These are phyloP conservation scores for Myanophis thanlyinensis DNA, from an alignment of 2,113 vertebrate genomes.

Conservation along the genomic window DNA sequence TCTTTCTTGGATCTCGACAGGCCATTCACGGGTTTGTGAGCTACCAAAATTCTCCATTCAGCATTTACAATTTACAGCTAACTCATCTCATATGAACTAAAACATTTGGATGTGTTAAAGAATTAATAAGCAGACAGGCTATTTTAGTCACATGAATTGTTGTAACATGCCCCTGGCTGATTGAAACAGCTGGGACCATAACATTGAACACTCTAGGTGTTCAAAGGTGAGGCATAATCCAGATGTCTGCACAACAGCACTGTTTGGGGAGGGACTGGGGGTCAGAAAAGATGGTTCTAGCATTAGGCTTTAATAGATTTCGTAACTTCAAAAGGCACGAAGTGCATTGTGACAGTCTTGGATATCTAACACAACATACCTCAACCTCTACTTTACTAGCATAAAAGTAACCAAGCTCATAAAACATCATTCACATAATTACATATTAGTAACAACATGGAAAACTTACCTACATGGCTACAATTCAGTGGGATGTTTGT, in stretches of 20 bases:
- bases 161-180: background rate
- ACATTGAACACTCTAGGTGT: background rate
- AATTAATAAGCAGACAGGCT: background rate
- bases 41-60: background rate
- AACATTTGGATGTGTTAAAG: conserved; percentile 5
- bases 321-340: background rate
- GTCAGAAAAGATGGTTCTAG: background rate
- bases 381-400: background rate
- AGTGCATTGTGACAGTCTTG: accelerated
- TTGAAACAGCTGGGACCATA: background rate
- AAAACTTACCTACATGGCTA: background rate
- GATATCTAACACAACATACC: background rate
- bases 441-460: background rate
- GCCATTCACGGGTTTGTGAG: background rate
- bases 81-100: background rate
- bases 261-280: background rate
- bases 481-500: background rate
- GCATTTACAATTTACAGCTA: background rate
- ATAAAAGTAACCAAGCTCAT: background rate
- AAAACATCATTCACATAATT: background rate
- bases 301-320: background rate
- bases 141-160: background rate
- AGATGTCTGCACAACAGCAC: background rate
- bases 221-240: background rate
- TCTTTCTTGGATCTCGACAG: background rate